These are phyloP conservation scores for Gambusia holbrooki DNA, from an alignment of 2,113 vertebrate species.

Conservation along the genomic window DNA sequence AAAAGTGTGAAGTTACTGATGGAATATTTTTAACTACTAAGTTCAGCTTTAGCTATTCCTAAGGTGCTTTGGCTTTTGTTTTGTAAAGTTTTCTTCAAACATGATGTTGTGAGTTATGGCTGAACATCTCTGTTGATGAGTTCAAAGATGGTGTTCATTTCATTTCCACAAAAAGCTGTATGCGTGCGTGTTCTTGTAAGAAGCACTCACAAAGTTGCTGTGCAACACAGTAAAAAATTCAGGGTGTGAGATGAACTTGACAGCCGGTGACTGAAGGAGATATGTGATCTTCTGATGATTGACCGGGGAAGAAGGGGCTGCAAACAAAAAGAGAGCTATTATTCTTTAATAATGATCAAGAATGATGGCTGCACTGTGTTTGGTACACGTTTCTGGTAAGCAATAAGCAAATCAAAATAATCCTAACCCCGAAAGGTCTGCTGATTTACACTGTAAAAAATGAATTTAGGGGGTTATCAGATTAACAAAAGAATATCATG, in stretches of 20 bases:
- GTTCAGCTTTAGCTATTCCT: too few relatives aligned
- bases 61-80: too few relatives aligned
- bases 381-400: not conserved
- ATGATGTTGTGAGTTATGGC: too few relatives aligned
- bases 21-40: too few relatives aligned
- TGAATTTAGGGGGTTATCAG: too few relatives aligned
- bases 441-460: not conserved
- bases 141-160: not conserved
- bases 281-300: slow-evolving; percentile 92
- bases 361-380: not conserved
- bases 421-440: not conserved
- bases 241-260: slow-evolving; percentile 97
- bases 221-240: slow-evolving; percentile 98
- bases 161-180: not conserved
- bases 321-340: not conserved
- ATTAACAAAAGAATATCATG: too few relatives aligned
- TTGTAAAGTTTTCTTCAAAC: too few relatives aligned
- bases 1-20: too few relatives aligned
- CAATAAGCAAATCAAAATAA: not conserved
- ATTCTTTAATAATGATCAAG: not conserved
- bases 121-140: too few relatives aligned
- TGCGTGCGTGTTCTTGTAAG: not conserved
- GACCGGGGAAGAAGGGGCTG: slow-evolving; percentile 88
- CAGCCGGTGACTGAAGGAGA: slow-evolving; percentile 95
- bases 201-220: slow-evolving; percentile 91